Percentiles rank a stretch among this genome's conserved stretches.
These are phyloP conservation scores for Probosciger aterrimus DNA, from an alignment of 2,113 vertebrate species.

Conservation along the genomic window DNA sequence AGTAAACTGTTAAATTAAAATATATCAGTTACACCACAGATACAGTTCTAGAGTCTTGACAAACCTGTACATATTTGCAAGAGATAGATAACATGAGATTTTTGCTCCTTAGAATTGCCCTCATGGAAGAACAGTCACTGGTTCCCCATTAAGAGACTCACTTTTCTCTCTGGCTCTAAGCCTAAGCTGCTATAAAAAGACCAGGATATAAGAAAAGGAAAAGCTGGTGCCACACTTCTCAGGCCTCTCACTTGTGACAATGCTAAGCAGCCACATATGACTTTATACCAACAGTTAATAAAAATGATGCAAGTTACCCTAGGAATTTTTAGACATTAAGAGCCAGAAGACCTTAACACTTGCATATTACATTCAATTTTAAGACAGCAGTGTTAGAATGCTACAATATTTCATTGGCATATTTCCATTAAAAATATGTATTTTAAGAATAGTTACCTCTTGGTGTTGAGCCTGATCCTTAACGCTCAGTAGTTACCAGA, in stretches of 20 bases:
- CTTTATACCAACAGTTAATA: neutral
- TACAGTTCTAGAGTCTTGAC: neutral
- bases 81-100: neutral
- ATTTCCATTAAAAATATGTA: neutral
- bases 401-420: neutral
- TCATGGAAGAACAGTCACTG: neutral
- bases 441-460: neutral
- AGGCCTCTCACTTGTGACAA: neutral
- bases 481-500: neutral
- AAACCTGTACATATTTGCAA: neutral
- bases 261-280: neutral
- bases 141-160: neutral
- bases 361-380: neutral
- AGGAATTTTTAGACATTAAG: neutral
- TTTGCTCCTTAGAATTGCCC: neutral
- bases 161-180: neutral
- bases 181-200: neutral
- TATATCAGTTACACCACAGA: neutral
- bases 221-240: neutral
- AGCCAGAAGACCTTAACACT: neutral
- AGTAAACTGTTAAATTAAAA: neutral
- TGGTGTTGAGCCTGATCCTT: neutral
- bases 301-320: neutral
- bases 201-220: neutral
- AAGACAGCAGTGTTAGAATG: neutral